phyloP scores from a whole-genome alignment of 2,888 invertebrate species.

The Eupithecia dodoneata region DNA sequence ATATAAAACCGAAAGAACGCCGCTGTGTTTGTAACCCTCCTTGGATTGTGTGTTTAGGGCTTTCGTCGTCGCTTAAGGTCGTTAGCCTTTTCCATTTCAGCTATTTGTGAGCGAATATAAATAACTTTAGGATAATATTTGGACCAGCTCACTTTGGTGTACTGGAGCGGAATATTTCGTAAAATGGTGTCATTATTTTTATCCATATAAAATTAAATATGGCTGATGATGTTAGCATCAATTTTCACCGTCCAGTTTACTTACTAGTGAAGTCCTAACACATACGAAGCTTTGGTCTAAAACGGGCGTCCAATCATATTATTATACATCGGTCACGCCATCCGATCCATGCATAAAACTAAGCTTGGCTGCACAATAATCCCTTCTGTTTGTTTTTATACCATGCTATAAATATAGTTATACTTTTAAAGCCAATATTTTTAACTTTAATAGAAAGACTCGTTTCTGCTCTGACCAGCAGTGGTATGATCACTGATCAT shows the following conservation, averaged over 20 bases:
- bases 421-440: background rate
- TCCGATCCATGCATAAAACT: background rate
- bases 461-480: background rate
- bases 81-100: background rate
- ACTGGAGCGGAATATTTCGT: background rate
- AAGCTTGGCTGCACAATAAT: background rate
- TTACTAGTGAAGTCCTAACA: background rate
- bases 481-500: background rate
- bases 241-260: background rate
- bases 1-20: background rate
- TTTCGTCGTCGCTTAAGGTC: background rate
- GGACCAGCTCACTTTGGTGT: background rate
- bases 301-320: background rate
- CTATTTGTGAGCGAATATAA: background rate
- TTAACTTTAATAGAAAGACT: background rate
- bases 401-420: background rate
- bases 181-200: background rate
- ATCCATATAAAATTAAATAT: background rate
- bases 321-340: background rate
- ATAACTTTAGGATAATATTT: background rate
- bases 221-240: background rate
- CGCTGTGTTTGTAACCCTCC: no score
- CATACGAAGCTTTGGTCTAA: background rate
- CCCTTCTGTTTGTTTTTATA: constrained; percentile 1
- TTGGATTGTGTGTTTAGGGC: background rate